Conservation (phyloP, 2,888 invertebrate species). For the Orthosia incerta region DNA sequence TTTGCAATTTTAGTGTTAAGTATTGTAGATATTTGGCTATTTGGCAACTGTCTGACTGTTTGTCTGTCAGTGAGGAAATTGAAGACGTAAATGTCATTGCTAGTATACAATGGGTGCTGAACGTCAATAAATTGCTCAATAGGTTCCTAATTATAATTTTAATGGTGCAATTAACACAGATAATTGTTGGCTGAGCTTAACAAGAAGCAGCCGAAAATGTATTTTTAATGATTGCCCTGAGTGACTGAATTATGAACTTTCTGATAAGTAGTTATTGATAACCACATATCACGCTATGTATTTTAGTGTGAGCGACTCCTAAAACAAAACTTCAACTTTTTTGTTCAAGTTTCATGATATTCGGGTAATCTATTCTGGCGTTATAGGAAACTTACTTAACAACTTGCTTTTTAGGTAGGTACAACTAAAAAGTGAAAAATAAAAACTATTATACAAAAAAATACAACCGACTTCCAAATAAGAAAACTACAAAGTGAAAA, state of each 20-base stretch:
- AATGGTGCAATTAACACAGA: constrained; percentile 41
- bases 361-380: too few species aligned
- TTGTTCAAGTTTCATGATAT: too few species aligned
- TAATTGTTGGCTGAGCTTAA: constrained; percentile 10
- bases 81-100: constrained; percentile 47
- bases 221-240: neutral
- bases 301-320: neutral
- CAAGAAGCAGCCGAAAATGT: neutral
- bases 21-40: constrained; percentile 47
- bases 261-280: neutral
- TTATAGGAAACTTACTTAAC: too few species aligned
- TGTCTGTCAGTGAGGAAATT: constrained; percentile 57
- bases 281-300: neutral
- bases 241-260: neutral
- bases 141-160: constrained; percentile 46
- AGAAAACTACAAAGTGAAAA: too few species aligned
- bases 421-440: too few species aligned
- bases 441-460: too few species aligned
- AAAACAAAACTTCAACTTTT: too few species aligned
- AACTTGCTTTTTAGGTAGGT: too few species aligned
- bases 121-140: constrained; percentile 41
- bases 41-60: constrained; percentile 57
- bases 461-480: too few species aligned
- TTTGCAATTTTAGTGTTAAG: constrained; percentile 72
- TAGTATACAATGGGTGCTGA: constrained; percentile 30